These are phyloP conservation scores for Natator depressus DNA, from an alignment of 2,113 vertebrate genomes.

Conservation along the genomic window DNA sequence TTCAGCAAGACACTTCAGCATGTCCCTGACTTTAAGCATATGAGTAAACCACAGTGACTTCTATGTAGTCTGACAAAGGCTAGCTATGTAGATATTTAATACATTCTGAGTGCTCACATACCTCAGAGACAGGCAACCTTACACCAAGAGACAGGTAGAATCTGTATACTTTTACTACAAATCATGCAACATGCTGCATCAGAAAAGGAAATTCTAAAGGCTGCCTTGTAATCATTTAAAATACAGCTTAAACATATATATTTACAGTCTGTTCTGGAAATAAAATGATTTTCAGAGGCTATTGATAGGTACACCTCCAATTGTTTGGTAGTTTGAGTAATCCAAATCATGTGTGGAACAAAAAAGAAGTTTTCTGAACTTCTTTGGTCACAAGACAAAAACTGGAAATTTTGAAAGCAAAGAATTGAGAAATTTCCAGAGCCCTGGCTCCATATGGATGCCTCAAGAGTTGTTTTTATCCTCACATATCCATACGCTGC, in stretches of 20 bases:
- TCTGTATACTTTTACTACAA: too few species aligned
- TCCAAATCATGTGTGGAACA: neutral
- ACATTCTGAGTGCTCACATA: neutral
- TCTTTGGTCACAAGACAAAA: neutral
- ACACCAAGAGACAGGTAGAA: too few species aligned
- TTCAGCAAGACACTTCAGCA: neutral
- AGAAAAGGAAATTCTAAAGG: neutral
- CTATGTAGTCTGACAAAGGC: neutral
- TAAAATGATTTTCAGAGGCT: neutral
- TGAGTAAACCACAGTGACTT: neutral
- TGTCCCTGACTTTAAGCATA: neutral
- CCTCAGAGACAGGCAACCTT: too few species aligned
- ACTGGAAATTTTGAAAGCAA: neutral
- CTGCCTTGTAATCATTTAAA: neutral
- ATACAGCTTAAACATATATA: neutral
- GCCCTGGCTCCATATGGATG: neutral
- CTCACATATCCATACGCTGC: neutral
- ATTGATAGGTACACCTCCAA: neutral
- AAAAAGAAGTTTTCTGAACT: neutral
- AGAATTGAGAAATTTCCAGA: neutral
- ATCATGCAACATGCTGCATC: neutral
- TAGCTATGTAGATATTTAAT: neutral
- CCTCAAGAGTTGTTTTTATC: neutral
- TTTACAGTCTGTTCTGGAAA: neutral
- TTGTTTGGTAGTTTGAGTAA: neutral